Evolutionary conservation across 2,113 vertebrate species (phyloP), one percentile per base, ranked within the genome.

Genomic region (Hyaena hyaena): DNA sequence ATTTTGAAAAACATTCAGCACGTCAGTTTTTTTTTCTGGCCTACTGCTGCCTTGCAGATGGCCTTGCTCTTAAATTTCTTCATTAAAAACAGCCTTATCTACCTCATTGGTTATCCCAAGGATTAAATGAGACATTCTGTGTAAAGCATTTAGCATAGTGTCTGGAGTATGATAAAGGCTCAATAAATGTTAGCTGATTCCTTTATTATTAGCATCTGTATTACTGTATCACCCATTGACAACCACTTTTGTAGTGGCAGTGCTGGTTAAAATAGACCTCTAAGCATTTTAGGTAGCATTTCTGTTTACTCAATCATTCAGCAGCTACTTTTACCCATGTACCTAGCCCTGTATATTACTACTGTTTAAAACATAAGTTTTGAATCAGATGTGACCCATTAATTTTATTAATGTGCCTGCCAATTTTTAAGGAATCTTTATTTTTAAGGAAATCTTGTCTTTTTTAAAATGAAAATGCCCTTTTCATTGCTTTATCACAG

Each of bases 391-490:
- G 6, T 71, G 93, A 87, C 39, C 35, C 61, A 50, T 80, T 95
- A n/a, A 63, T 95, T 96, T 87, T 88, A 65, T 73, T 53, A 50
- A 61, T 55, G 24, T 63, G 23, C 63, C 66, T 87, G 48, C 33
- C 93, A 45, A 89, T 92, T 96, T 94, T 86, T 94, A 63, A 71
- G 35, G 11, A 50, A 45, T 35, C 43, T 24, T 88, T 2, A 10
- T 82, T 96, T 97, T 87, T 92, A 45, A 95, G 43, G 83, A 94
- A 61, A 86, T 31, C 81, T 68, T 88, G 39, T 88, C 15, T 53
- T 35, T 96, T 76, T 93, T 90, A 76, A 71, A 66, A 97, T 4
- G 15, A 84, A 58, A 48, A 4, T 76, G 0, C 90, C n/a, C n/a
- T 73, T 81, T 95, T 74, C 45, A 35, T 24, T 81, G 15, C 45